These are phyloP conservation scores for Emys orbicularis DNA, from an alignment of 2,797 vertebrate genomes.

Conservation along the genomic window DNA sequence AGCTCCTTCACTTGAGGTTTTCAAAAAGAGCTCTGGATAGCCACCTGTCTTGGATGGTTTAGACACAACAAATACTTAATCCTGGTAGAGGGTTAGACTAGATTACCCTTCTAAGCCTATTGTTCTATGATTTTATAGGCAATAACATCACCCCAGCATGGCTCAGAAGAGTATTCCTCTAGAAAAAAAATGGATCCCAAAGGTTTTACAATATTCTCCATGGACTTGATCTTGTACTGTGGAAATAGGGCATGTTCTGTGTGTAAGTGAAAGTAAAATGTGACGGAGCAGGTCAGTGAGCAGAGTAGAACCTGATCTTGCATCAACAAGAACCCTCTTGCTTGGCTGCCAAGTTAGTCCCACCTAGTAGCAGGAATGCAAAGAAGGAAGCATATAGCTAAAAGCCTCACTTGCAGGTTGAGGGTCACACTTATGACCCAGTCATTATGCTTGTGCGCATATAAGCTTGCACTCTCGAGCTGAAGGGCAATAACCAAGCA, in stretches of 20 bases:
- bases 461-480: neutral
- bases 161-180: slow-evolving; percentile 7
- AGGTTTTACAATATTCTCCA: neutral
- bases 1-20: neutral
- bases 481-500: neutral
- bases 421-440: neutral
- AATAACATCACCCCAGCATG: neutral
- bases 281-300: neutral
- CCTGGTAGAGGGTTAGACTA: no score
- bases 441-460: neutral
- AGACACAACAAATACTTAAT: neutral
- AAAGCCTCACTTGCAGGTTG: neutral
- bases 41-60: neutral
- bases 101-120: neutral
- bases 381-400: neutral
- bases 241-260: neutral
- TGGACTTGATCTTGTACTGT: neutral
- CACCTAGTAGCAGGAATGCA: neutral
- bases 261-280: neutral
- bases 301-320: neutral
- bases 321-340: neutral
- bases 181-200: neutral
- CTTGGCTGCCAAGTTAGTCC: neutral
- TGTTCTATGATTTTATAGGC: neutral
- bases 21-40: neutral